Evolutionary conservation across 2,113 vertebrate species (phyloP), one percentile per base, ranked within the genome.

Genomic region (Sceloporus undulatus): DNA sequence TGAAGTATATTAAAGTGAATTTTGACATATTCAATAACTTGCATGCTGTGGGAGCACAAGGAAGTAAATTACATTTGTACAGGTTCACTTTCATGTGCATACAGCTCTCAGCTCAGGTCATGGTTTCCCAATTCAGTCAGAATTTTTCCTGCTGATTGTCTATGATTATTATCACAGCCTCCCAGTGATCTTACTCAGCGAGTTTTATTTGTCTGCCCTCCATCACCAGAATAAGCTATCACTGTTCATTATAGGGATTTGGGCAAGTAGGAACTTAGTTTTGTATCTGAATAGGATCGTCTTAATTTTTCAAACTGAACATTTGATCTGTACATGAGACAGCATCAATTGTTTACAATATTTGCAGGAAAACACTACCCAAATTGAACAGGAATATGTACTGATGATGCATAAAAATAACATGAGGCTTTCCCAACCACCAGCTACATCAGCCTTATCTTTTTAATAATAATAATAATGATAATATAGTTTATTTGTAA

Each of bases 401-500:
- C 21, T 75, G 10, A 8, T 62, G 2, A 0, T 29, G 25, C 27
- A 14, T 79, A 62, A 40, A 42, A 42, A 23, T 29, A 25, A 40
- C 16, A 0, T 0, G 18, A 14, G 13, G 18, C 6, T 82, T 84
- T 82, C 9, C 56, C 23, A 18, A 21, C 5, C 13, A 0, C 0
- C 34, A 62, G 9, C 59, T 40, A 21, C 0, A 8, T 1, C 5
- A 65, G 54, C n/a, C 2, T 66, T 9, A 68, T 68, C 66, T 68
- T 68, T 68, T 16, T 65, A 19, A 65, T 18, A 19, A 18, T 13
- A 19, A 18, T 13, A 65, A 34, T 34, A 34, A 34, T 34, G 34
- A 34, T 34, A 34, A 34, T 34, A 34, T 34, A 34, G 34, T 34
- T 34, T 34, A 34, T 34, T 34, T 34, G 34, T 34, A 34, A 34